Conservation (phyloP, 2,888 invertebrate species). For the Dryobota labecula region DNA sequence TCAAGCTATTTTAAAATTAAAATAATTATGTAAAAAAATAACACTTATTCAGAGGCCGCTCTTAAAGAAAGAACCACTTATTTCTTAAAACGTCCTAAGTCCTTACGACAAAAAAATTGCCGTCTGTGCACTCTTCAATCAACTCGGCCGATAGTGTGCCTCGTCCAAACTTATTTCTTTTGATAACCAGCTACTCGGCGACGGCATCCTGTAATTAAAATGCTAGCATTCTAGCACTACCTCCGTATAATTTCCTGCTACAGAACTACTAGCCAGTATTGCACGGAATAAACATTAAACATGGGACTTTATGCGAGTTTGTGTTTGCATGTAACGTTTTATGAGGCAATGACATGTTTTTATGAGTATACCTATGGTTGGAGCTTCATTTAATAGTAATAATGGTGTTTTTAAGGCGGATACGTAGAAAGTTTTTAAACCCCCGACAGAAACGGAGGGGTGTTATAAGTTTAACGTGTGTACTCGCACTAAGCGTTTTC, state of each 20-base stretch:
- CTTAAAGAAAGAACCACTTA: no score
- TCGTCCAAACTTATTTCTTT: slow-evolving; percentile 43
- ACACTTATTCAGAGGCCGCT: no score
- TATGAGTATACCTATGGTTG: slow-evolving; percentile 13
- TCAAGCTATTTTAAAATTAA: no score
- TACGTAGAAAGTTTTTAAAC: slow-evolving; percentile 5
- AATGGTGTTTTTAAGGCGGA: slow-evolving; percentile 23
- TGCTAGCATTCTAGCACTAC: slow-evolving; percentile 36
- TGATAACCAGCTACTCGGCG: slow-evolving; percentile 38
- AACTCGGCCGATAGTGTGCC: slow-evolving; percentile 21
- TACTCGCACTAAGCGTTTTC: no score
- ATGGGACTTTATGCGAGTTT: slow-evolving; percentile 32
- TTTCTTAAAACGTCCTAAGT: background rate
- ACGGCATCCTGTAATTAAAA: slow-evolving; percentile 56
- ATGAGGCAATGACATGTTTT: slow-evolving; percentile 31
- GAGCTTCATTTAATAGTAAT: slow-evolving; percentile 31
- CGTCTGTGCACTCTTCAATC: background rate
- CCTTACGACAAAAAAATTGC: background rate
- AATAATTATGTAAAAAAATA: no score
- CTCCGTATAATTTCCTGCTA: slow-evolving; percentile 55
- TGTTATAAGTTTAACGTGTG: no score
- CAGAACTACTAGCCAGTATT: slow-evolving; percentile 46
- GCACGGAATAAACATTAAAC: slow-evolving; percentile 32
- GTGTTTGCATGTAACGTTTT: slow-evolving; percentile 40
- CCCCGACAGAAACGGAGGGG: no score